Base-by-base conservation (phyloP, 1,140 invertebrate species). In the Drosophila hydei region DNA sequence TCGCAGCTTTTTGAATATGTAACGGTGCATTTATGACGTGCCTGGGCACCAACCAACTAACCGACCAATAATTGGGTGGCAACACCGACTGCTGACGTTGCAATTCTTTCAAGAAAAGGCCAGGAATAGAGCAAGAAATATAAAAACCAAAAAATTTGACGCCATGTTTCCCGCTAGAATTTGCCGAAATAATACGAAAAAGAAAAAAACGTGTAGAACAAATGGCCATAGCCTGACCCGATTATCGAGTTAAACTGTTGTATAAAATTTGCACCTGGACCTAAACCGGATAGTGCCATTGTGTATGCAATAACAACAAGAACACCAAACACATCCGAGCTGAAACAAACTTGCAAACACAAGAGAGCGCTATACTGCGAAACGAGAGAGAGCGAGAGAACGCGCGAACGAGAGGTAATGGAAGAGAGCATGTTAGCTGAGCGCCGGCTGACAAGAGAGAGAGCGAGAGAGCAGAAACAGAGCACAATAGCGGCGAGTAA, bases 211-310 rank as follows among this genome's bases (percentile, higher is more conserved):
- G 65, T 61, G 64, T 75, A 68, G 62, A 70, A 61, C 68, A 56
- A 69, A 59, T 69, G 36, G 60, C 65, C 78, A 68, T 88, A 76
- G 79, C 71, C 83, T 87, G 81, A 87, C 81, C 81, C 81, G 81
- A 87, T 87, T 87, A 87, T 87, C 77, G 83, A 88, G 81, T 78
- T 87, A 81, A 87, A 78, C 67, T 77, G 75, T 75, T 81, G 75
- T 87, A 87, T 88, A 88, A 87, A 87, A 81, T 87, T 87, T 88
- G 81, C 81, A 87, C 81, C 81, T 87, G 81, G 81, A 88, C 81
- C 81, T 87, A 88, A 88, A 87, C 81, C 81, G 83, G 81, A 87
- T 78, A 88, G 83, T 75, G 71, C 50, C 25, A 61, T 73, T 73
- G 64, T 72, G 77, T 81, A 63, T 63, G 74, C 81, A 88, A 81